These are phyloP conservation scores for Scolopax mira DNA, from an alignment of 2,113 vertebrate species.

Conservation along the genomic window DNA sequence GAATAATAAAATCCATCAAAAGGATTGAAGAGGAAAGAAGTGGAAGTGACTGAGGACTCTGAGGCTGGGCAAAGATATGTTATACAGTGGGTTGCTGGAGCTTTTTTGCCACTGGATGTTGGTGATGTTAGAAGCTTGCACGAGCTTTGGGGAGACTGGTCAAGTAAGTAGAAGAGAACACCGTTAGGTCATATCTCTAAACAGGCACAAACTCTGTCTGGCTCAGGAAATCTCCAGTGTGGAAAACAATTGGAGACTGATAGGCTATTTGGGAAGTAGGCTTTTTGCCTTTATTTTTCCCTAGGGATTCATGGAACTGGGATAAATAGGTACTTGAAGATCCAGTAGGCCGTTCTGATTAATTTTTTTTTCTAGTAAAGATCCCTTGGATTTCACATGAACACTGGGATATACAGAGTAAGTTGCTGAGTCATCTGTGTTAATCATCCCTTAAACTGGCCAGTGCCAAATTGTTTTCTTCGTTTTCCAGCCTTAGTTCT, in stretches of 20 bases:
- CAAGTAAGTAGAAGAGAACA: not conserved
- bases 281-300: not conserved
- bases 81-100: not conserved
- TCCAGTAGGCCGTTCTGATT: not conserved
- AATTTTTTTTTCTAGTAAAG: not conserved
- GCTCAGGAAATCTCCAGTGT: not conserved
- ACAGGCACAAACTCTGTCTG: not conserved
- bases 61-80: not conserved
- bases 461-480: not conserved
- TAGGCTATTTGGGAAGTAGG: not conserved
- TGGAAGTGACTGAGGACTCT: not conserved
- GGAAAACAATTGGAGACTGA: not conserved
- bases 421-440: not conserved
- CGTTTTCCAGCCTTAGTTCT: not conserved
- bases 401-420: not conserved
- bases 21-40: not conserved
- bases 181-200: not conserved
- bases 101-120: not conserved
- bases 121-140: not conserved
- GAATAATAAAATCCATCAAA: not conserved
- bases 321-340: not conserved
- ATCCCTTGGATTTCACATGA: not conserved
- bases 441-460: not conserved
- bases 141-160: not conserved
- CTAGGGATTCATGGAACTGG: not conserved